These are phyloP conservation scores for Macrostomum lignano DNA, from an alignment of 1,140 invertebrate species.

Conservation along the genomic window DNA sequence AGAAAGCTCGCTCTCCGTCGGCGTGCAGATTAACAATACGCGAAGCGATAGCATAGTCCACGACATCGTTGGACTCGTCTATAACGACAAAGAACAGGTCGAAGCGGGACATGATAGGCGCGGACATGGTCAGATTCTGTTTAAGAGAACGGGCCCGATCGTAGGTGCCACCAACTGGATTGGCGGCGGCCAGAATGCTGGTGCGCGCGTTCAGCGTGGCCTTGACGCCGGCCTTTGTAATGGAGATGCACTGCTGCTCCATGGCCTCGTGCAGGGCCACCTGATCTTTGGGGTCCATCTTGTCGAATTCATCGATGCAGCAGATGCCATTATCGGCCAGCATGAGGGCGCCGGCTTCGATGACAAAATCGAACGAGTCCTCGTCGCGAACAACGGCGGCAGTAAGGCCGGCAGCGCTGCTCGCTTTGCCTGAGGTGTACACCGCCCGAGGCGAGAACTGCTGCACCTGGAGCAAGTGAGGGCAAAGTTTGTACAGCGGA, in stretches of 20 bases:
- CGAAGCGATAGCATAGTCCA: slow-evolving; percentile 76
- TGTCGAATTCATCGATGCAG: slow-evolving; percentile 98
- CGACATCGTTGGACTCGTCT: slow-evolving; percentile 66
- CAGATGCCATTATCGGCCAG: slow-evolving; percentile 89
- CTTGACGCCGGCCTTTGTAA: slow-evolving; percentile 87
- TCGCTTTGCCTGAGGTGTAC: slow-evolving; percentile 94
- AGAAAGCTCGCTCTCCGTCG: too few species aligned
- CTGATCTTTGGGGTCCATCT: slow-evolving; percentile 89
- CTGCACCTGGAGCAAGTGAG: slow-evolving; percentile 36
- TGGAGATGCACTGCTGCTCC: slow-evolving; percentile 98
- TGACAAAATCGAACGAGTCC: slow-evolving; percentile 88
- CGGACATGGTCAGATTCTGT: slow-evolving; percentile 67
- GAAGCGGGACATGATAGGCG: slow-evolving; percentile 95
- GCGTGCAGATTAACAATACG: slow-evolving; percentile 72
- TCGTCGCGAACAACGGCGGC: slow-evolving; percentile 88
- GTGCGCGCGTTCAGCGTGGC: slow-evolving; percentile 83
- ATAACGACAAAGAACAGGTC: slow-evolving; percentile 93
- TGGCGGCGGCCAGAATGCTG: slow-evolving; percentile 86
- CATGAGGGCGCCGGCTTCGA: slow-evolving; percentile 95
- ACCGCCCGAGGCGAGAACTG: slow-evolving; percentile 79
- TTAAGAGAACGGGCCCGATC: slow-evolving; percentile 71
- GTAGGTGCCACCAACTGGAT: slow-evolving; percentile 78
- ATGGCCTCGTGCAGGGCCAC: slow-evolving; percentile 98
- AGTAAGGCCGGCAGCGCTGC: slow-evolving; percentile 79
- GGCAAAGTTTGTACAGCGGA: background rate